Conservation (phyloP, 1,140 invertebrate genomes). For the Philopotamus ludificatus region DNA sequence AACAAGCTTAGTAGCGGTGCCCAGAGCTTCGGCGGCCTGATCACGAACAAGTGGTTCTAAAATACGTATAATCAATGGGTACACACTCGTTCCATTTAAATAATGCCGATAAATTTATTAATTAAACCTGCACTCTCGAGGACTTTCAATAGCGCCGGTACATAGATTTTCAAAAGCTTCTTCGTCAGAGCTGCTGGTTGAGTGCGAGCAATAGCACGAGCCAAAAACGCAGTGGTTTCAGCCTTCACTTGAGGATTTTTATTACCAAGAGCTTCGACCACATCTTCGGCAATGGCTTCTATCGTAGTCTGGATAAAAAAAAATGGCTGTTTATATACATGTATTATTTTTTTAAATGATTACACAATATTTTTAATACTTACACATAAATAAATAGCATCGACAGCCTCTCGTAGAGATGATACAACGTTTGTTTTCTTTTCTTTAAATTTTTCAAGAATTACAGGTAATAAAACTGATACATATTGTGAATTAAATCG, state of each 20-base stretch:
- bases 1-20: conserved; percentile 91
- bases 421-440: conserved; percentile 91
- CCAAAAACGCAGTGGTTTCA: conserved; percentile 87
- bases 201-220: conserved; percentile 77
- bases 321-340: conserved; percentile 2
- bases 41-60: conserved; percentile 82
- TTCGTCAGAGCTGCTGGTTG: conserved; percentile 83
- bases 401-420: conserved; percentile 85
- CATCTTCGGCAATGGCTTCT: conserved; percentile 85
- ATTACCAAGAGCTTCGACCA: conserved; percentile 80
- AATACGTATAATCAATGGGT: conserved; percentile 28
- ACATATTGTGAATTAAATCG: conserved; percentile 82
- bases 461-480: conserved; percentile 70
- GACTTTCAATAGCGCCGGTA: conserved; percentile 78
- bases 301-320: conserved; percentile 68
- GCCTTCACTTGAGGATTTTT: conserved; percentile 95
- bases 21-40: conserved; percentile 83
- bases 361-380: conserved; percentile 47
- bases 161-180: conserved; percentile 86
- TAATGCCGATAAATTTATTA: background rate
- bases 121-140: conserved; percentile 75
- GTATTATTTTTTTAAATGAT: conserved; percentile 10
- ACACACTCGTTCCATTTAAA: conserved; percentile 1
- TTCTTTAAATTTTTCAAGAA: conserved; percentile 97
- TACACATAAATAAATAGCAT: conserved; percentile 82